phyloP scores from a whole-genome alignment of 2,797 vertebrate species.

The Ptychadena robeensis region DNA sequence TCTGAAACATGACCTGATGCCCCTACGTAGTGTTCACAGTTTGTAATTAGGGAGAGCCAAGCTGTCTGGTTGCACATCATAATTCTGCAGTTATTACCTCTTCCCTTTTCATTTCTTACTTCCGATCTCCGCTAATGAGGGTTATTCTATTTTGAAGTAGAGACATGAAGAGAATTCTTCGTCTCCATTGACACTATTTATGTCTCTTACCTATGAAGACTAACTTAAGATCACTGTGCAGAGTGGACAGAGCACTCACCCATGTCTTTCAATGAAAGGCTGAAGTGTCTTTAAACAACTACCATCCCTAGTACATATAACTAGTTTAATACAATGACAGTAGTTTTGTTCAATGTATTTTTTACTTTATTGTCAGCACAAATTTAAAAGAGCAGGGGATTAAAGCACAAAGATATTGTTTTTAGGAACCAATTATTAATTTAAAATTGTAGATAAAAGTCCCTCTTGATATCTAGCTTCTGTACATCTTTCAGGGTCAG shows the following conservation, averaged over 20 bases:
- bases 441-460: no score
- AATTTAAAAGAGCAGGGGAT: not conserved
- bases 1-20: slow-evolving; percentile 15
- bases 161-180: not conserved
- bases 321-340: not conserved
- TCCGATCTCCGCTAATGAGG: slow-evolving; percentile 17
- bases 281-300: not conserved
- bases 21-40: not conserved
- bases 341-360: not conserved
- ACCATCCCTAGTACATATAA: not conserved
- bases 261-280: not conserved
- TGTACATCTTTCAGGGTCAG: no score
- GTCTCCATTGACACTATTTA: slow-evolving; percentile 7
- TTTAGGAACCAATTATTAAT: no score
- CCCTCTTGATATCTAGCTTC: no score
- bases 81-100: slow-evolving; percentile 27
- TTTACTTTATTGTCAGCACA: not conserved
- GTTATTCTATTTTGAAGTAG: not conserved
- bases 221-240: not conserved
- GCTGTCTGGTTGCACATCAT: slow-evolving; percentile 46
- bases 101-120: slow-evolving; percentile 21
- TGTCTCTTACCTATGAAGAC: not conserved
- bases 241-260: not conserved
- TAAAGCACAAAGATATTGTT: no score
- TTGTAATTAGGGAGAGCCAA: slow-evolving; percentile 39